Evolutionary conservation across 2,888 invertebrate species (phyloP), one percentile per base, ranked within the genome.

Genomic region (Heliconius hortense): DNA sequence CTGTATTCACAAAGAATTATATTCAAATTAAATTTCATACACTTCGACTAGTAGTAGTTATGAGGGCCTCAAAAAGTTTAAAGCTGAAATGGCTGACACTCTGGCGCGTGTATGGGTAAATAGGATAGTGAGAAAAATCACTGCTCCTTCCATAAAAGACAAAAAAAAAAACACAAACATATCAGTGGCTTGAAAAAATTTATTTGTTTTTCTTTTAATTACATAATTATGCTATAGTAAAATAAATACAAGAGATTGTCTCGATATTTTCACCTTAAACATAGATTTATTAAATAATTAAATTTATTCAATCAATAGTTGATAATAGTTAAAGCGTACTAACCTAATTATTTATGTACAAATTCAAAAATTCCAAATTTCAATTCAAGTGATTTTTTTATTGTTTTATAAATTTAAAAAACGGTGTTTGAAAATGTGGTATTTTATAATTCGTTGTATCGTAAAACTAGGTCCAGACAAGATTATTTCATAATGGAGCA

Each of bases 131-230:
- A 48, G 21, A 48, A 21, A 48, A 7, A 8, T 21, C 48, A 48
- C 48, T 7, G 48, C 21, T 48, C 48, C 48, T 21, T 7, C 21
- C 21, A 48, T 28, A 28, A 64, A 35, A 21, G 10, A 48, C 0
- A 28, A 28, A 48, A 67, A 28, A 66, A 53, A 74, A 77, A 39
- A 66, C 77, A 75, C 82, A 79, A 77, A 77, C 77, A 80, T 78
- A 74, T 91, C 91, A 91, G 92, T 93, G 91, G 90, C 92, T 89
- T 94, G 93, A 93, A 93, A 79, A 93, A 94, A 92, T 93, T 92
- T 92, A 93, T 92, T 92, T 89, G 86, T 90, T 91, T 90, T 90
- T 89, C 88, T 88, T 91, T 92, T 90, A 90, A 91, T 93, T 92
- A 92, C 90, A 93, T 89, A 88, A 89, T 87, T 86, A 89, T 85